phyloP scores from a whole-genome alignment of 2,113 vertebrate species.

The Platichthys stellatus region DNA sequence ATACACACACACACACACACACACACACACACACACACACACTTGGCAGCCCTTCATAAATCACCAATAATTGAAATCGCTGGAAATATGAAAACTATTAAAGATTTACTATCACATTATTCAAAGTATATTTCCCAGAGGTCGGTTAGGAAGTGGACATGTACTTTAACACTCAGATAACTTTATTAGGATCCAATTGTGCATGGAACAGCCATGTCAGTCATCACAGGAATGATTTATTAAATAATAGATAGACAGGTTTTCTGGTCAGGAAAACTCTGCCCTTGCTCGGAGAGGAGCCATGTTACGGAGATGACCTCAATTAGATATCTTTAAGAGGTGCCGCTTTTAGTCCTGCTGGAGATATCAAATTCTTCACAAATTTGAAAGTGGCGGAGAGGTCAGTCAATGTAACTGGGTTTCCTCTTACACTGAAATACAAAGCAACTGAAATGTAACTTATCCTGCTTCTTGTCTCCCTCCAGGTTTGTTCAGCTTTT shows the following conservation, averaged over 20 bases:
- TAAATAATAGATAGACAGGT: too few relatives aligned
- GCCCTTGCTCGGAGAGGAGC: background rate
- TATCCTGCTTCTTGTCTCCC: conserved; percentile 6
- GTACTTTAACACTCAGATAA: background rate
- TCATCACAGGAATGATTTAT: background rate
- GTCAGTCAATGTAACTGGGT: background rate
- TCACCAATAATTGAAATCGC: too few relatives aligned
- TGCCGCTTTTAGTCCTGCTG: background rate
- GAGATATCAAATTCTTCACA: background rate
- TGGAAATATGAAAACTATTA: too few relatives aligned
- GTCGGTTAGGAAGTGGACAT: background rate
- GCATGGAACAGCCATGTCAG: background rate
- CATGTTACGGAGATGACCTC: background rate
- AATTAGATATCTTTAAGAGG: background rate
- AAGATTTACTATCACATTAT: too few relatives aligned
- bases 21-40: too few relatives aligned
- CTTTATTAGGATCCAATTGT: background rate
- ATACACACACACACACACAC: too few relatives aligned
- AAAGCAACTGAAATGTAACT: background rate
- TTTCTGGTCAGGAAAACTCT: too few relatives aligned
- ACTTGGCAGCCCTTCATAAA: too few relatives aligned
- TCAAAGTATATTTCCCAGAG: background rate
- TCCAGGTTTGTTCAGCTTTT: conserved; percentile 90
- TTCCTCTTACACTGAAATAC: background rate
- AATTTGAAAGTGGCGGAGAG: background rate